Conservation (phyloP, 2,113 vertebrate genomes). For the Pseudorectes ferrugineus region DNA sequence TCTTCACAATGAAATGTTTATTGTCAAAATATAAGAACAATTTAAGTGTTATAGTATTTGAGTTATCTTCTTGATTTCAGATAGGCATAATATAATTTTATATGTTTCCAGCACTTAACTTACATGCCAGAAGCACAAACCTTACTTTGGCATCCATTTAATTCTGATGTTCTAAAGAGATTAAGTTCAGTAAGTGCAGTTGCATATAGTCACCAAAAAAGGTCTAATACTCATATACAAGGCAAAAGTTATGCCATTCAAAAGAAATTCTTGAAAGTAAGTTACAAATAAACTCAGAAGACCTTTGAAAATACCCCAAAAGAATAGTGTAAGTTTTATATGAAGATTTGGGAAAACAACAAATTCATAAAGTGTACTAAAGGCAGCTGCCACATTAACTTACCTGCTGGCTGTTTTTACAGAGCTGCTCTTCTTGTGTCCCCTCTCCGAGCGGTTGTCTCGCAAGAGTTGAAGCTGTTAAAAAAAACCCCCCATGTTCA, state of each 20-base stretch:
- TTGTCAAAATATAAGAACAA: neutral
- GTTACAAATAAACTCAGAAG: neutral
- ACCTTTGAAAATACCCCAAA: neutral
- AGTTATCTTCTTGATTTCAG: neutral
- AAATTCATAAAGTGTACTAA: neutral
- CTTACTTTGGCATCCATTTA: neutral
- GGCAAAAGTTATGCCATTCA: neutral
- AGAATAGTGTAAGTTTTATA: neutral
- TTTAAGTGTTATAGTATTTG: neutral
- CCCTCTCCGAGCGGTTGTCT: slow-evolving; percentile 86
- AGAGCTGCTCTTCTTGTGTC: slow-evolving; percentile 89
- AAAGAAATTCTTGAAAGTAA: neutral
- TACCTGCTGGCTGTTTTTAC: slow-evolving; percentile 94
- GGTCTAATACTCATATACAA: neutral
- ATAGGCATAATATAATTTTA: neutral
- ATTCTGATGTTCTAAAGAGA: neutral
- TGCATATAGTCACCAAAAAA: neutral
- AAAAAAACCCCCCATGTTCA: neutral
- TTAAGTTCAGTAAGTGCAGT: neutral
- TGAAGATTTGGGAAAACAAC: neutral
- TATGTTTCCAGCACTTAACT: neutral
- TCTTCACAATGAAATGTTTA: neutral
- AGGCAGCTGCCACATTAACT: neutral
- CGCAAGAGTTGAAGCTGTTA: slow-evolving; percentile 80
- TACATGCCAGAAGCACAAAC: neutral